These are phyloP conservation scores for Hormiphora californensis DNA, from an alignment of 37 sponge, comb jelly and placozoan species.

Conservation along the genomic window DNA sequence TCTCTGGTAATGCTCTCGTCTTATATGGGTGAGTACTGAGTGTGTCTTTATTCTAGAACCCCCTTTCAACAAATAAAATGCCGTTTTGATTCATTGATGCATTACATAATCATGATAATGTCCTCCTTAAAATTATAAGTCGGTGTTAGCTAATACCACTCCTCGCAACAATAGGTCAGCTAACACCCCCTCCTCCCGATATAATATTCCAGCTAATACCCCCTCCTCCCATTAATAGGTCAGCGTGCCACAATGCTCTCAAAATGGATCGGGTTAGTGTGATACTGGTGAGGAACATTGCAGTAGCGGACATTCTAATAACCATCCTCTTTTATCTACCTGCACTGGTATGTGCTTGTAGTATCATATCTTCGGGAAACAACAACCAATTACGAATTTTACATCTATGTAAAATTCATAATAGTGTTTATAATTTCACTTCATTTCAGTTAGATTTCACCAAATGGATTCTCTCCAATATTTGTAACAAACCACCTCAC, in stretches of 20 bases:
- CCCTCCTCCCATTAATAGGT: neutral
- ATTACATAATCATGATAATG: neutral
- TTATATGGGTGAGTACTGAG: constrained; percentile 22
- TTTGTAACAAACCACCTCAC: no score
- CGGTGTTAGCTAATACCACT: no score
- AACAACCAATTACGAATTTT: no score
- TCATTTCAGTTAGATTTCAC: no score
- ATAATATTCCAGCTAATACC: neutral
- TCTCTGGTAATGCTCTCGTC: constrained; percentile 17
- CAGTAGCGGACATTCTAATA: constrained; percentile 21
- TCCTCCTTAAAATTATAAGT: no score
- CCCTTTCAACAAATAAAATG: no score
- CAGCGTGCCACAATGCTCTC: constrained; percentile 1
- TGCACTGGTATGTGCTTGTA: constrained; percentile 19
- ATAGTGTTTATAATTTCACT: no score
- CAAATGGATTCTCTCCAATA: no score
- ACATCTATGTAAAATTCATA: no score
- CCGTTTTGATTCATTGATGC: neutral
- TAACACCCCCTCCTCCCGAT: neutral
- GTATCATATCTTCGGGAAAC: no score
- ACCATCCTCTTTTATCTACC: constrained; percentile 22
- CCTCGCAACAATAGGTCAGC: no score
- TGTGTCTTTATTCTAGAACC: no score
- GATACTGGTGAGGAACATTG: constrained; percentile 22
- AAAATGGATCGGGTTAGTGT: constrained; percentile 28